phyloP scores from a whole-genome alignment of 2,888 invertebrate genomes.

The Vesta saturnalis region DNA sequence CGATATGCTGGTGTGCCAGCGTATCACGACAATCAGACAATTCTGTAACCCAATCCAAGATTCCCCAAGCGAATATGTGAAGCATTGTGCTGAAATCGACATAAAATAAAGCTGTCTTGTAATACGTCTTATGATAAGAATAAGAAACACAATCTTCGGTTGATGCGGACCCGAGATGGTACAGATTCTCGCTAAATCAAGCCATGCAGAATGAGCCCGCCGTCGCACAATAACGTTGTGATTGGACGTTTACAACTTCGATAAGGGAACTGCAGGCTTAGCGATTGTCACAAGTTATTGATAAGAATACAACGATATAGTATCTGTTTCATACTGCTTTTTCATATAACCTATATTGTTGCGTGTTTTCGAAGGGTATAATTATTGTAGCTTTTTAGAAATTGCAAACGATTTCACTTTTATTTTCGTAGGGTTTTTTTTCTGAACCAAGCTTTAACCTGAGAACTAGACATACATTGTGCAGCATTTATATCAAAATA shows the following conservation, averaged over 20 bases:
- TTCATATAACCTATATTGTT: slow-evolving; percentile 11
- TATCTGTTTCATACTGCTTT: slow-evolving; percentile 17
- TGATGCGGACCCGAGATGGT: slow-evolving; percentile 49
- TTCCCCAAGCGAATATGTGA: slow-evolving; percentile 41
- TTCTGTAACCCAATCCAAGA: slow-evolving; percentile 33
- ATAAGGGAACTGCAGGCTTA: slow-evolving; percentile 44
- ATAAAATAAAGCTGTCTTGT: slow-evolving; percentile 55
- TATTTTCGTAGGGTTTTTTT: neutral
- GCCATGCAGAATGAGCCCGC: slow-evolving; percentile 50
- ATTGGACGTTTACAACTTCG: slow-evolving; percentile 50
- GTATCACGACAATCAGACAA: slow-evolving; percentile 38
- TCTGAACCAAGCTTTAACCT: no score
- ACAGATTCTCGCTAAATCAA: slow-evolving; percentile 45
- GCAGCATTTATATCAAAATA: no score
- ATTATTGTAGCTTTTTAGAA: neutral
- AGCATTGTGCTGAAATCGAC: slow-evolving; percentile 58
- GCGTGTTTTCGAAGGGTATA: slow-evolving; percentile 14
- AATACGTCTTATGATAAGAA: slow-evolving; percentile 56
- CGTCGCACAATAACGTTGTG: slow-evolving; percentile 49
- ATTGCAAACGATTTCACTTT: neutral
- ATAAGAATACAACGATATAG: slow-evolving; percentile 38
- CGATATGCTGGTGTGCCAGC: slow-evolving; percentile 29
- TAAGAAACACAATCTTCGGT: slow-evolving; percentile 52
- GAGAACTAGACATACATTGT: no score
- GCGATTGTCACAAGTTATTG: slow-evolving; percentile 44